These are phyloP conservation scores for Spheniscus mendiculus DNA, from an alignment of 2,113 vertebrate genomes.

Conservation along the genomic window DNA sequence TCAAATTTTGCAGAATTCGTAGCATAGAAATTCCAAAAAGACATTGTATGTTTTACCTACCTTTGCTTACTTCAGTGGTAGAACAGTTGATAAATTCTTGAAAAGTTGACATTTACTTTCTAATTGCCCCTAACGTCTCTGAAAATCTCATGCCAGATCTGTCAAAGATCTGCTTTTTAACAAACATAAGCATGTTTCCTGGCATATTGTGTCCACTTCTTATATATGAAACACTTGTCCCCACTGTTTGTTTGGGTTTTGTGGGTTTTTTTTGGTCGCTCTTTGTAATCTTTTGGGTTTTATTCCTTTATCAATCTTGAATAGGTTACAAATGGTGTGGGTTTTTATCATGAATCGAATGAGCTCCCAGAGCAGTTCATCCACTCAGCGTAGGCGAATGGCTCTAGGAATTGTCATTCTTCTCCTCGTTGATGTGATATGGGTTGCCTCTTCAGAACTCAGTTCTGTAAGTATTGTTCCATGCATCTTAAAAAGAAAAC, in stretches of 20 bases:
- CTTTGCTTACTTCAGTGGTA: neutral
- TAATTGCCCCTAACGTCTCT: neutral
- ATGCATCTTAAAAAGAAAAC: neutral
- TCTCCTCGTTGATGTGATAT: conserved; percentile 94
- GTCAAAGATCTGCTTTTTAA: neutral
- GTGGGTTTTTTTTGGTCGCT: neutral
- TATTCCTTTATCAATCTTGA: neutral
- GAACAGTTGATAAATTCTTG: neutral
- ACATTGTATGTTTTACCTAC: neutral
- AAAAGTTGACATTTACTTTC: neutral
- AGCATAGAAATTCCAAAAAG: neutral
- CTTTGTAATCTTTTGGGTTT: neutral
- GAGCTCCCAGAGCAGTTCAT: conserved; percentile 85
- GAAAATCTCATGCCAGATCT: neutral
- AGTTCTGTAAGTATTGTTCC: conserved; percentile 85
- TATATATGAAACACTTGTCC: neutral
- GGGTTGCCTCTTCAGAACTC: conserved; percentile 96
- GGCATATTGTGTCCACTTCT: neutral
- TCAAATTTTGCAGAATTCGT: neutral
- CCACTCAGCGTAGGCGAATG: conserved; percentile 87
- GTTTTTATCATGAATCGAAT: conserved; percentile 92
- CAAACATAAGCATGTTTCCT: neutral
- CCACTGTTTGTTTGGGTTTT: neutral
- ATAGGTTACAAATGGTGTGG: conserved; percentile 85
- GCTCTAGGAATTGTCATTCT: conserved; percentile 91